Evolutionary conservation across 2,797 vertebrate genomes (phyloP).

Genomic region (Sebastes minor): DNA sequence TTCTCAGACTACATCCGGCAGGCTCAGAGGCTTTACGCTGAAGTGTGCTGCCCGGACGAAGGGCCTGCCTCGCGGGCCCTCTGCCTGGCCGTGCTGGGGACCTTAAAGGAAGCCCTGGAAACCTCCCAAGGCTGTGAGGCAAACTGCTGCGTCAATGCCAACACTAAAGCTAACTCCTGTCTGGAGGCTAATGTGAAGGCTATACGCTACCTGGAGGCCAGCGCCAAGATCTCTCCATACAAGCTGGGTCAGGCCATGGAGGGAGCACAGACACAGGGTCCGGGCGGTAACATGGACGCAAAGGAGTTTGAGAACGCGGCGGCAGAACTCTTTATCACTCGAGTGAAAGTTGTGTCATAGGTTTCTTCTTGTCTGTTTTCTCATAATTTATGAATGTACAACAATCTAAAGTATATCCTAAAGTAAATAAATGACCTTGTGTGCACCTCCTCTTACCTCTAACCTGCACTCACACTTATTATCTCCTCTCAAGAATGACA

Average conservation of each 20-base stretch:
- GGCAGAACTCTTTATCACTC: slow-evolving; percentile 87
- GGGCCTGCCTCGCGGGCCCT: slow-evolving; percentile 79
- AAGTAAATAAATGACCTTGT: neutral
- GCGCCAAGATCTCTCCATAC: slow-evolving; percentile 90
- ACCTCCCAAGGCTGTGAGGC: slow-evolving; percentile 60
- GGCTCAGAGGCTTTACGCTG: slow-evolving; percentile 85
- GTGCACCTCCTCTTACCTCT: neutral
- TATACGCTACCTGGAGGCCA: slow-evolving; percentile 88
- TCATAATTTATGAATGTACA: slow-evolving; percentile 3
- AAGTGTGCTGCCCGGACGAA: slow-evolving; percentile 79
- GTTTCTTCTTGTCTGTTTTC: neutral
- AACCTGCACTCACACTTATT: neutral
- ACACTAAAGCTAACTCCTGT: slow-evolving; percentile 65
- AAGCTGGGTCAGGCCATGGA: slow-evolving; percentile 88
- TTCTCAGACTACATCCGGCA: slow-evolving; percentile 91
- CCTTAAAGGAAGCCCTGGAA: slow-evolving; percentile 88
- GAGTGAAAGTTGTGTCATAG: slow-evolving; percentile 88
- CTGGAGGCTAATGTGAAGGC: slow-evolving; percentile 77
- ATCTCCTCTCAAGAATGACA: neutral
- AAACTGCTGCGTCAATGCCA: slow-evolving; percentile 55
- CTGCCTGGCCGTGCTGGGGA: slow-evolving; percentile 87
- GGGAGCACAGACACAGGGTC: slow-evolving; percentile 70
- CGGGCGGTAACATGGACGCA: slow-evolving; percentile 84
- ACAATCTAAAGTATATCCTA: neutral
- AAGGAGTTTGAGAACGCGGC: slow-evolving; percentile 92